Percentiles rank a stretch among this genome's conserved stretches.
phyloP scores from a whole-genome alignment of 2,113 vertebrate species.

The Myotis yumanensis region DNA sequence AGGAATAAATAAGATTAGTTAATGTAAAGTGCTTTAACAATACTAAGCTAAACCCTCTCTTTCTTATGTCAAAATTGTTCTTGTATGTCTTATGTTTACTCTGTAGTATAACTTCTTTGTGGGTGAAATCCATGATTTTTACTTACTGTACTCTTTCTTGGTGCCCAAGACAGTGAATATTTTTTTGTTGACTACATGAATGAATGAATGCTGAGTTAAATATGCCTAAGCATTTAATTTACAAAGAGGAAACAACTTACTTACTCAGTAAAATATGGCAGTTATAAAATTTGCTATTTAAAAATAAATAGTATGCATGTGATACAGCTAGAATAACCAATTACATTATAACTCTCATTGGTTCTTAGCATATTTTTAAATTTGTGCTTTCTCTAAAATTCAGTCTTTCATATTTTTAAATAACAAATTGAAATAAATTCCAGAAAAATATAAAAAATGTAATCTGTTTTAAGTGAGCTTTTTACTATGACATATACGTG shows the following conservation, averaged over 20 bases:
- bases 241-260: not conserved
- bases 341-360: not conserved
- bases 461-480: not conserved
- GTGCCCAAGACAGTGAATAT: not conserved
- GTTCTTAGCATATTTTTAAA: constrained; percentile 28
- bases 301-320: not conserved
- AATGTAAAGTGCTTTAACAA: not conserved
- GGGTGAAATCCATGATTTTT: not conserved
- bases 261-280: not conserved
- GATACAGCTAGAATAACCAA: not conserved
- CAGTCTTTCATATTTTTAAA: constrained; percentile 30
- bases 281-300: not conserved
- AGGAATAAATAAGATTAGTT: not conserved
- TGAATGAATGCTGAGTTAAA: not conserved
- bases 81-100: not conserved
- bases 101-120: not conserved
- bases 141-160: not conserved
- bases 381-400: constrained; percentile 45
- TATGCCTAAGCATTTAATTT: constrained; percentile 11
- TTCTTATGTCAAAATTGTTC: not conserved
- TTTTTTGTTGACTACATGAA: not conserved
- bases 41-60: not conserved
- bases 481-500: not conserved
- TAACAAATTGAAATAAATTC: constrained; percentile 17
- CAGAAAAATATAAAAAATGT: constrained; percentile 17